Evolutionary conservation across 1,140 invertebrate genomes (phyloP), one percentile per base, ranked within the genome.

Genomic region (Lasioglossum albipes): DNA sequence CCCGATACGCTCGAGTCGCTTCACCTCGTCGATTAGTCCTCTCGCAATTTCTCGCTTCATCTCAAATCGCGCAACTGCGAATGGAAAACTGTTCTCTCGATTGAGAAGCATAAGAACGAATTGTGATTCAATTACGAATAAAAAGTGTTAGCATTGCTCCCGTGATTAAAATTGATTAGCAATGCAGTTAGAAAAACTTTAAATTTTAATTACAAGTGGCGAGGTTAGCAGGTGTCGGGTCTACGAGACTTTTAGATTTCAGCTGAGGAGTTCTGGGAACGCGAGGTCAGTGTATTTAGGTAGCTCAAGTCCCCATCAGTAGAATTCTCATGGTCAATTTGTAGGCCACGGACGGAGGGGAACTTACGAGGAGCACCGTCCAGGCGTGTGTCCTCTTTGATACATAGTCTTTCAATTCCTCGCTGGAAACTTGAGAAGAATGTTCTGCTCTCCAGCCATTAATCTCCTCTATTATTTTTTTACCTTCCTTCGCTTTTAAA

Each of bases 261-360:
- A 31, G 18, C 41, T 36, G 36, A 7, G 49, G 20, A 54, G 61
- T 64, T 54, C 59, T 27, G 7, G 9, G 70, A 79, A 41, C n/a
- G 27, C 10, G 42, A 65, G 45, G 76, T 78, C 49, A 65, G 6
- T 12, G 7, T 22, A 41, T n/a, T 20, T 57, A 65, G 69, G 70
- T 73, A 73, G 45, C 36, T 73, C 16, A 45, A 36, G 61, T 20
- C 3, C 77, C 61, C 22, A 67, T 74, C 74, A 49, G 45, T 74
- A 73, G 12, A 20, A 66, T 79, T 45, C 67, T 52, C 27, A 20
- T 78, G 45, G 31, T 45, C 41, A 61, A 54, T 78, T 68, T 49
- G 20, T 76, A 61, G 41, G 54, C 13, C 62, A 75, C 41, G 36
- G 62, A 0, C 41, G 20, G 18, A 20, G 18, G 18, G 41, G 18